Evolutionary conservation across 2,113 vertebrate genomes (phyloP).

Genomic region (Heterotilapia buettikoferi): DNA sequence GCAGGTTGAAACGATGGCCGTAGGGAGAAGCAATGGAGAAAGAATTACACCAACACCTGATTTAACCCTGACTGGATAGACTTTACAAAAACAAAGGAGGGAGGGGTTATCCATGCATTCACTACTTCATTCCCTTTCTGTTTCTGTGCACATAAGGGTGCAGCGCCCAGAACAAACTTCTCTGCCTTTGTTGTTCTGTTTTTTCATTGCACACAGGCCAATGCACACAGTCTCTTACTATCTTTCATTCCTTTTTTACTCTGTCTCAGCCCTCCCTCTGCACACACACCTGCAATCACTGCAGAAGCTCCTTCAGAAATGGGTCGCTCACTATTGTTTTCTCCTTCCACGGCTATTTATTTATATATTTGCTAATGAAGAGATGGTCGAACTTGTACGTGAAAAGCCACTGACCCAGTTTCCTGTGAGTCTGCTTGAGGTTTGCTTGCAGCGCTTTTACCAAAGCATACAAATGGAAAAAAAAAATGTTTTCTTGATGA

Average conservation of each 20-base stretch:
- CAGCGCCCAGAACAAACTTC: not conserved
- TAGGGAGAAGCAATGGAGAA: not conserved
- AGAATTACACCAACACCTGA: conserved; percentile 13
- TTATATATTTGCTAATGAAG: conserved; percentile 27
- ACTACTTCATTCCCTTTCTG: not conserved
- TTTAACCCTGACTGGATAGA: conserved; percentile 3
- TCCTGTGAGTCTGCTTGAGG: not conserved
- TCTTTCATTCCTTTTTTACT: not conserved
- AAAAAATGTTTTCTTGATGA: not conserved
- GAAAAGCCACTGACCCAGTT: conserved; percentile 46
- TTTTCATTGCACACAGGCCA: not conserved
- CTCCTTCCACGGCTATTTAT: not conserved
- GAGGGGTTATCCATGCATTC: not conserved
- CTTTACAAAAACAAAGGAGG: not conserved
- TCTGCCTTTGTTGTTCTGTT: not conserved
- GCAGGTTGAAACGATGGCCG: not conserved
- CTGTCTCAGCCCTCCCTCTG: not conserved
- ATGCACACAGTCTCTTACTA: not conserved
- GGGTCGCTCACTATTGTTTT: conserved; percentile 25
- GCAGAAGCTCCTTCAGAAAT: conserved; percentile 23
- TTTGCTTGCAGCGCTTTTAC: not conserved
- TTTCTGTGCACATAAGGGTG: not conserved
- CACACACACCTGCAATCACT: conserved; percentile 22
- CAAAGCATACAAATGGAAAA: not conserved
- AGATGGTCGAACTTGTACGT: not conserved